Evolutionary conservation across 2,797 vertebrate species (phyloP).

Genomic region (Oryzias sinensis): DNA sequence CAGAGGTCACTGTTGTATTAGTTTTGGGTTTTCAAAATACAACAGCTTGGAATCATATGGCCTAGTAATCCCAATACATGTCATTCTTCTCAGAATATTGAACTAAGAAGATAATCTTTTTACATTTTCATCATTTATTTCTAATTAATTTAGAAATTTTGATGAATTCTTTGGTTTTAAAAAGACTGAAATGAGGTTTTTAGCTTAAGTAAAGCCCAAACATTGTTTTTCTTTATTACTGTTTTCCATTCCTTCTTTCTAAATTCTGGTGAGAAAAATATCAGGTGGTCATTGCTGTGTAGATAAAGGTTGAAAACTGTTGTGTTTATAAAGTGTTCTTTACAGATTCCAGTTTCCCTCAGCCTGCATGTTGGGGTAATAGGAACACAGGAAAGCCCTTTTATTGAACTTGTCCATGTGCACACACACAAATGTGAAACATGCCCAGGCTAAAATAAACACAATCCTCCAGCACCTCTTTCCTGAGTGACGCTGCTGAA

Average conservation of each 20-base stretch:
- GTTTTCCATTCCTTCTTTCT: too few species aligned
- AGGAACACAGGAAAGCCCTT: conserved; percentile 70
- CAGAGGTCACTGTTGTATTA: conserved; percentile 72
- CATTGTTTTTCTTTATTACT: too few species aligned
- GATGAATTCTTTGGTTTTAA: too few species aligned
- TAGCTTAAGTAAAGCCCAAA: too few species aligned
- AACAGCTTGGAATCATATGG: background rate
- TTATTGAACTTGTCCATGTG: conserved; percentile 53
- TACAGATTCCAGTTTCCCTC: conserved; percentile 57
- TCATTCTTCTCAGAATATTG: too few species aligned
- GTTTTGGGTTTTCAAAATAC: conserved; percentile 9
- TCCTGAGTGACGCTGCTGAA: conserved; percentile 72
- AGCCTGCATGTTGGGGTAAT: conserved; percentile 57
- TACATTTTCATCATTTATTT: too few species aligned
- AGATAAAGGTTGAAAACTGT: background rate
- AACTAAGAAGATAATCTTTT: too few species aligned
- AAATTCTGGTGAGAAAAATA: too few species aligned
- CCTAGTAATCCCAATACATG: too few species aligned
- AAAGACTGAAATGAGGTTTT: too few species aligned
- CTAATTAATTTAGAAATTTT: background rate
- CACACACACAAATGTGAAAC: conserved; percentile 45
- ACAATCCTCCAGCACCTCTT: conserved; percentile 74
- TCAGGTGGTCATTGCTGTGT: too few species aligned
- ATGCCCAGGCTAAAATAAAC: conserved; percentile 73
- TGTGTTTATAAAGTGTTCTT: conserved; percentile 21